Evolutionary conservation across 2,797 vertebrate genomes (phyloP), one percentile per base, ranked within the genome.

Genomic region (Spinibarbus caldwelli): DNA sequence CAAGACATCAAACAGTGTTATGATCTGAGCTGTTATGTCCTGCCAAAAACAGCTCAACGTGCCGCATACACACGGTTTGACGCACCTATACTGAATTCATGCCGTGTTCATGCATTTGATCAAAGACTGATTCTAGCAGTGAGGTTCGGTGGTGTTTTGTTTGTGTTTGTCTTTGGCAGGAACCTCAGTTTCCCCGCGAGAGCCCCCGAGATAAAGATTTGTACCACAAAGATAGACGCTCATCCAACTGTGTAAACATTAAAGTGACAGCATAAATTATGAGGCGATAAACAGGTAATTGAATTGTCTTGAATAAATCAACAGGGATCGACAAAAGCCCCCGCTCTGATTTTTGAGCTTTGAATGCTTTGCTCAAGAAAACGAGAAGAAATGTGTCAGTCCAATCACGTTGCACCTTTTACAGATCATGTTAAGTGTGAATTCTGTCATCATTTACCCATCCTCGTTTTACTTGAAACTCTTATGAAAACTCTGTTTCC

Each of bases 271-370:
- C 78, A 75, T 81, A 82, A 77, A 84, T 89, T 82, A 86, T 64
- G 75, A 82, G 52, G 38, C 41, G 57, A 73, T 85, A 86, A 90
- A 86, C 79, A 75, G 85, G 68, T 80, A 88, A 90, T 88, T 86
- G 83, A 89, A 89, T 85, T 79, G 67, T 87, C 66, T 78, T 34
- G 47, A 86, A 71, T 81, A 88, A 86, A 87, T 82, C 85, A 87
- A 78, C 57, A 78, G 75, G 52, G 41, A 68, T 76, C 29, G 52
- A 84, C 31, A 76, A 77, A 59, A 77, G 4, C 14, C 75, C 47
- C 23, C 12, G 4, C 23, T 41, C 52, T 26, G 17, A 34, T 49
- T 73, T 31, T 49, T 49, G 70, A 72, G 43, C 14, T 83, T 64
- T 64, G 5, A 15, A 59, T 38, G 34, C 5, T 78, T 70, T 78